Conservation (phyloP, 2,888 invertebrate genomes). For the Norana najaformis region DNA sequence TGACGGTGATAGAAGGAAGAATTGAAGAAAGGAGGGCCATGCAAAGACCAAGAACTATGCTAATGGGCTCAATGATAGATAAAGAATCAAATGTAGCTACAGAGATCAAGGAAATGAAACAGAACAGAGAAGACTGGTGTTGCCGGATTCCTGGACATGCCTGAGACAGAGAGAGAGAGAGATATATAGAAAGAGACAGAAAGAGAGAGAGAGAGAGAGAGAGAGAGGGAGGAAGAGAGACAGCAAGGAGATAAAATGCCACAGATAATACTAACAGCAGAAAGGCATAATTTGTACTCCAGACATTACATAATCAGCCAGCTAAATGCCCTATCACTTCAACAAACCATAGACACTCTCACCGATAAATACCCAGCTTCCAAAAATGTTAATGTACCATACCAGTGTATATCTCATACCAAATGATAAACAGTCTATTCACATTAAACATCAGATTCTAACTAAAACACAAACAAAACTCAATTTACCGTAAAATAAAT, state of each 20-base stretch:
- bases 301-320: not conserved
- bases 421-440: too few relatives aligned
- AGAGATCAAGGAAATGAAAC: not conserved
- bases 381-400: not conserved
- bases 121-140: not conserved
- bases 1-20: too few relatives aligned
- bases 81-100: not conserved
- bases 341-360: not conserved
- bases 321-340: not conserved
- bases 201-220: conserved; percentile 21
- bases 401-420: too few relatives aligned
- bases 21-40: not conserved
- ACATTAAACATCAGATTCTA: too few relatives aligned
- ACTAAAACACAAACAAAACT: too few relatives aligned
- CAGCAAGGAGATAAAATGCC: not conserved
- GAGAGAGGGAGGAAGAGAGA: not conserved
- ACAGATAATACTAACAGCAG: not conserved
- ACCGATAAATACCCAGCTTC: too few relatives aligned
- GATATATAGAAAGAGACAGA: not conserved
- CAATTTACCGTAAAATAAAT: too few relatives aligned
- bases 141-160: not conserved
- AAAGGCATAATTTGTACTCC: not conserved
- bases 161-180: not conserved
- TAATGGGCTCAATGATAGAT: not conserved
- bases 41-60: not conserved